A percentile compares a stretch with the other conserved stretches of the same genome.
phyloP scores from a whole-genome alignment of 1,140 invertebrate genomes.

The Telenomus remus region DNA sequence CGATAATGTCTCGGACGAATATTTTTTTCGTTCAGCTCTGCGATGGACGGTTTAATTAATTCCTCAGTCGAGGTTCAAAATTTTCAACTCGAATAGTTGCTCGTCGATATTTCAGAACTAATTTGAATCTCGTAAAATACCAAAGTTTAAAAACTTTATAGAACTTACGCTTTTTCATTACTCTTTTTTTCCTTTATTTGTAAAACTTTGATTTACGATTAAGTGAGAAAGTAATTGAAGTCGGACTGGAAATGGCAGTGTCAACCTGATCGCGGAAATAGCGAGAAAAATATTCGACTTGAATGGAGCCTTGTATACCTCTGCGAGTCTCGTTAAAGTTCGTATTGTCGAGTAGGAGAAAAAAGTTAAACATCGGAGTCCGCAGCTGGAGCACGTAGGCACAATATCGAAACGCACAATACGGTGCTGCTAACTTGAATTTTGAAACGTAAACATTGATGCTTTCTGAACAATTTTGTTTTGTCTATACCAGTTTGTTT shows the following conservation, averaged over 20 bases:
- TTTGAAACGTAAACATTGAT: constrained; percentile 24
- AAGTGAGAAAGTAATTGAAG: constrained; percentile 18
- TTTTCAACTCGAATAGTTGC: too few relatives aligned
- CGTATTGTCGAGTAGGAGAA: constrained; percentile 19
- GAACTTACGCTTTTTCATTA: too few relatives aligned
- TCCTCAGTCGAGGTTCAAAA: background rate
- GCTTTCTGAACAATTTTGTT: too few relatives aligned
- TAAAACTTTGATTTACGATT: constrained; percentile 9
- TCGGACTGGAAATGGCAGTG: constrained; percentile 3
- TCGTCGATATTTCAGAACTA: too few relatives aligned
- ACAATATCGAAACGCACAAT: constrained; percentile 46
- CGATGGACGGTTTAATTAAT: constrained; percentile 10
- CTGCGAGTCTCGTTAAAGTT: constrained; percentile 36
- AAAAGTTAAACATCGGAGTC: constrained; percentile 28
- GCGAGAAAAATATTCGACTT: background rate
- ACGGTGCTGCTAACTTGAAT: constrained; percentile 11
- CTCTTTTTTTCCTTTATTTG: too few relatives aligned
- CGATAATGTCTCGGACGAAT: constrained; percentile 46
- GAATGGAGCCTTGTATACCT: constrained; percentile 36
- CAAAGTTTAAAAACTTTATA: too few relatives aligned
- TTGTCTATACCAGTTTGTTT: too few relatives aligned
- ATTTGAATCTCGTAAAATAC: too few relatives aligned
- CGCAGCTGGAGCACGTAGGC: constrained; percentile 18
- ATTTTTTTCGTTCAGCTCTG: constrained; percentile 33
- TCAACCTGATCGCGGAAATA: too few relatives aligned